Base-by-base conservation (phyloP, 2,797 vertebrate genomes). In the Gallirallus australis region DNA sequence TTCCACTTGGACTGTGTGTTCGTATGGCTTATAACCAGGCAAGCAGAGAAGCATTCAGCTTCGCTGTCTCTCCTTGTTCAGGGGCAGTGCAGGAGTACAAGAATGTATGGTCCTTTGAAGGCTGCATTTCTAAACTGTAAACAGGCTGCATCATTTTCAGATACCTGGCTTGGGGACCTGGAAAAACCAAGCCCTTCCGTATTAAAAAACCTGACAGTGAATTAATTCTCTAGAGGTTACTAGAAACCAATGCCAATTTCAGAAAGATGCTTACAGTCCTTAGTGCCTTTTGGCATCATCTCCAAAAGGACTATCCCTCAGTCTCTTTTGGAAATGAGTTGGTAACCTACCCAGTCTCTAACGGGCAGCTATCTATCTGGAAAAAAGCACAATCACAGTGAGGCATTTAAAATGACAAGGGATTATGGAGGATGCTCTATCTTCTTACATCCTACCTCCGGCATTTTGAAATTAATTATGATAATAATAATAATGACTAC, bases 391-490 rank as follows among this genome's bases (percentile, higher is more conserved):
- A 70, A 10, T 61, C 37, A 85, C 33, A 80, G 80, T 28, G 50
- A 25, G 35, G 21, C 15, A 21, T 80, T 89, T 85, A 71, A 91
- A 92, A 71, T 68, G 0, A 56, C 39, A 15, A 1, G 31, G 31
- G 45, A 87, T 35, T 87, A 64, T 42, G 65, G 24, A 87, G 53
- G n/a, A 88, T 78, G 33, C 18, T 60, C 6, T 89, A 87, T 89
- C 56, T 89, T 89, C 50, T 68, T 60, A 89, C 57, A 78, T 89
- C 50, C 25, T 57, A 93, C 86, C 75, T 92, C 89, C 0, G 4
- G 84, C 76, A 91, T 85, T 93, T 92, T 86, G n/a, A 91, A 91
- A 93, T 78, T 71, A 92, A 94, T 92, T 30, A 92, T 65, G 65
- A 60, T 81, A 23, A 83, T 91, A 84, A 75, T 57, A 93, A 86